These are phyloP conservation scores for Oligia strigilis DNA, from an alignment of 2,888 invertebrate genomes.

Conservation along the genomic window DNA sequence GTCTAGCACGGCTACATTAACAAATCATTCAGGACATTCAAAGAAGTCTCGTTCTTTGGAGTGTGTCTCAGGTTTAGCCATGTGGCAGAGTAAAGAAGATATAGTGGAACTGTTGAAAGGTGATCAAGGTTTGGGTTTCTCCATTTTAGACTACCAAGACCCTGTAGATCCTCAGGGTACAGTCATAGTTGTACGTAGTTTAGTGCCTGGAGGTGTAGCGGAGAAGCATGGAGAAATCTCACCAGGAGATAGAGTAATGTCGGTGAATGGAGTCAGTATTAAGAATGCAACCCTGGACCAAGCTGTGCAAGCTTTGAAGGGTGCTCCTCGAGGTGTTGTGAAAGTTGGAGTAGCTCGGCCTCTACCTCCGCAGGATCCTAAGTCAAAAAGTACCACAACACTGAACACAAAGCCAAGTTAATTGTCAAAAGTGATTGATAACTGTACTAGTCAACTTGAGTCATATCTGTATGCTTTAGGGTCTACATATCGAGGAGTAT, in stretches of 20 bases:
- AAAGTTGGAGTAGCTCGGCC: slow-evolving; percentile 97
- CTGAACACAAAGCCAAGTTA: slow-evolving; percentile 86
- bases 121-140: slow-evolving; percentile 99
- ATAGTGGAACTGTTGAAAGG: slow-evolving; percentile 97
- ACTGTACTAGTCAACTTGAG: slow-evolving; percentile 86
- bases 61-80: slow-evolving; percentile 97
- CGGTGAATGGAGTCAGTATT: slow-evolving; percentile 97
- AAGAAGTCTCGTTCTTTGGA: slow-evolving; percentile 98
- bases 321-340: slow-evolving; percentile 97
- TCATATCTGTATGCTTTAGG: slow-evolving; percentile 83
- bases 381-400: slow-evolving; percentile 85
- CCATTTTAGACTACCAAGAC: slow-evolving; percentile 99
- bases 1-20: slow-evolving; percentile 95
- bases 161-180: slow-evolving; percentile 98
- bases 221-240: slow-evolving; percentile 98
- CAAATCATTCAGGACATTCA: slow-evolving; percentile 92
- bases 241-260: slow-evolving; percentile 98
- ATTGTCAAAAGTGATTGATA: slow-evolving; percentile 76
- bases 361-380: slow-evolving; percentile 88
- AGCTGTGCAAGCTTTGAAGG: slow-evolving; percentile 98
- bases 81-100: slow-evolving; percentile 99
- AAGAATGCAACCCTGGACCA: slow-evolving; percentile 98
- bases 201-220: slow-evolving; percentile 99
- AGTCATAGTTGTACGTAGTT: slow-evolving; percentile 98
- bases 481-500: slow-evolving; percentile 77